These are phyloP conservation scores for Mustela erminea DNA, from an alignment of 2,797 vertebrate species.

Conservation along the genomic window DNA sequence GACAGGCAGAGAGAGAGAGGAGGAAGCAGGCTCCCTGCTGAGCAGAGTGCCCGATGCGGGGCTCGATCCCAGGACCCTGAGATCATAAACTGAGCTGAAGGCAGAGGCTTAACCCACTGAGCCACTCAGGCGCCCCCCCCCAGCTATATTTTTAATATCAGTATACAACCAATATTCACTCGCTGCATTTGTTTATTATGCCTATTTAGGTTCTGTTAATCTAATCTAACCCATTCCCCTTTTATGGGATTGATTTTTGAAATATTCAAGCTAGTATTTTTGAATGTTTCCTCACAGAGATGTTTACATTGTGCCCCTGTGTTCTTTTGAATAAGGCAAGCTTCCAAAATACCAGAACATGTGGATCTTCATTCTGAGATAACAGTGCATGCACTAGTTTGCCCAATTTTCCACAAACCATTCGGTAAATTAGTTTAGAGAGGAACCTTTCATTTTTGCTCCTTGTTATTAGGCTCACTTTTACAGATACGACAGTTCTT, in stretches of 20 bases:
- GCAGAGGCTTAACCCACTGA: too few relatives aligned
- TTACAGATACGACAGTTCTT: background rate
- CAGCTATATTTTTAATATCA: conserved; percentile 6
- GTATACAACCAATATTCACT: background rate
- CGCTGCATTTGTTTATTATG: background rate
- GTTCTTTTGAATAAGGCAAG: background rate
- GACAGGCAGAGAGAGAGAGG: too few relatives aligned
- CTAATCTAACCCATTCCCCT: background rate
- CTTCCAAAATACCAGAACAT: background rate
- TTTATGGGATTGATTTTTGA: background rate
- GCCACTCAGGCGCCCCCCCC: too few relatives aligned
- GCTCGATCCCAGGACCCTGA: too few relatives aligned
- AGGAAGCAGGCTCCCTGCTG: too few relatives aligned
- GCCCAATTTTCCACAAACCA: background rate
- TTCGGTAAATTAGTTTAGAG: background rate
- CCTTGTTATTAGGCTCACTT: background rate
- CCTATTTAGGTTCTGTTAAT: background rate
- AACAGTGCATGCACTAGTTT: background rate
- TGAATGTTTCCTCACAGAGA: background rate
- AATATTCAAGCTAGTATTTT: background rate
- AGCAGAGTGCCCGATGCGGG: too few relatives aligned
- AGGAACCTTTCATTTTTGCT: background rate
- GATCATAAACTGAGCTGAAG: too few relatives aligned
- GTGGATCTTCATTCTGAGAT: background rate
- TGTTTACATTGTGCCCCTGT: background rate